Evolutionary conservation across 2,113 vertebrate genomes (phyloP).

Genomic region (Thermophis baileyi): DNA sequence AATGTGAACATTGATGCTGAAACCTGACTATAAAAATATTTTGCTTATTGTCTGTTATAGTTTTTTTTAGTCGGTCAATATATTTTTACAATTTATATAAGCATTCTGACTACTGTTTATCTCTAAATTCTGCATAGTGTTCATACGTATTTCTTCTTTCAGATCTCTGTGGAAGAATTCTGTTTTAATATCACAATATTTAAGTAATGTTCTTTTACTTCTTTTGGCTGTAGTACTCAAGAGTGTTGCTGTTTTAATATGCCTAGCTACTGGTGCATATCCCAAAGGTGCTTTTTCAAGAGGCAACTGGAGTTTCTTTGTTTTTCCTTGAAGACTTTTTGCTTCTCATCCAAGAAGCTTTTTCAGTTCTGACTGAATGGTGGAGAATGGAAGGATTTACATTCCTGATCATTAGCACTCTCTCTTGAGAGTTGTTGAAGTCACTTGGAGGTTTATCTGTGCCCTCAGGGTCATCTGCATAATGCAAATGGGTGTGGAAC

Average conservation of each 20-base stretch:
- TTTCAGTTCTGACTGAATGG: too few species aligned
- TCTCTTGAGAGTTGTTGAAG: too few species aligned
- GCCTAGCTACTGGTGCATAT: neutral
- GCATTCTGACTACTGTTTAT: neutral
- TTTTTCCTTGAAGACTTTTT: too few species aligned
- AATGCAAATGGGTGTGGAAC: too few species aligned
- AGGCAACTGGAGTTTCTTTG: too few species aligned
- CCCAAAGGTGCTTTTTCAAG: too few species aligned
- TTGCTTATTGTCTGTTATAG: neutral
- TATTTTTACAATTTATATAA: neutral
- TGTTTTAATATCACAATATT: neutral
- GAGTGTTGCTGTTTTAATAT: neutral
- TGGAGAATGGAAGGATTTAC: too few species aligned
- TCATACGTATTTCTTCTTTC: neutral
- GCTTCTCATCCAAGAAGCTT: too few species aligned
- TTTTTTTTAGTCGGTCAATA: neutral
- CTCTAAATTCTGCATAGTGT: neutral
- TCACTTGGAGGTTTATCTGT: too few species aligned
- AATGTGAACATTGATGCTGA: neutral
- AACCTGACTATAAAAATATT: neutral
- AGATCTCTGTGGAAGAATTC: neutral
- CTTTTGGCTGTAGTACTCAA: neutral
- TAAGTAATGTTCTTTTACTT: neutral
- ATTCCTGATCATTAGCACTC: too few species aligned
- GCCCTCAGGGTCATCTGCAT: too few species aligned